Evolutionary conservation across 2,888 invertebrate species (phyloP), one percentile per base, ranked within the genome.

Genomic region (Hemaris fuciformis): DNA sequence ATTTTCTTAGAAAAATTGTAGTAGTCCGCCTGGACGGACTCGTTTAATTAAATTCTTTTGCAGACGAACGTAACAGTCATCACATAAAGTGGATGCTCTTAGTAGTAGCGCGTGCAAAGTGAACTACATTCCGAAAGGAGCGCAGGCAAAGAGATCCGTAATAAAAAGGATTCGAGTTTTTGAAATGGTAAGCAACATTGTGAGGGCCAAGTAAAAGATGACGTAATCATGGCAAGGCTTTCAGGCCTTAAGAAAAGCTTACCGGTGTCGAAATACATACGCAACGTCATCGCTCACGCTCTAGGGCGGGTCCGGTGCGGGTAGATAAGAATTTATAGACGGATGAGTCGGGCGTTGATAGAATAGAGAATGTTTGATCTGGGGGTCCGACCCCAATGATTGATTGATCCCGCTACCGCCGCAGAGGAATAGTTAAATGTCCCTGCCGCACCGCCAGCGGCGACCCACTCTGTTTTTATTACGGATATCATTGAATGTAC

Each of bases 241-340:
- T 72, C 64, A 68, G 66, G 66, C 65, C 66, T 71, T 61, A 57
- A 61, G 61, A 73, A 75, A 72, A 76, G 72, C 73, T 73, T 70
- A 69, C 69, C 74, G 79, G 73, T 77, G 75, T 78, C 75, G 75
- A 73, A 74, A 77, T 76, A 82, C 74, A 80, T 80, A 82, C 81
- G 85, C 86, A 77, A 77, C 80, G 84, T 88, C 87, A 88, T 88
- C 85, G 81, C 82, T 87, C 87, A 89, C 80, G 80, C 79, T 79
- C 80, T 73, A 71, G 78, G 79, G 76, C 74, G 76, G 79, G 79
- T 76, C 77, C 80, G 77, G 79, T 79, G 80, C 76, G 81, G 80
- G 74, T 74, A 84, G 87, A 88, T 88, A 88, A 88, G 85, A 86
- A 88, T 89, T 88, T 87, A 85, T 87, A 86, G 86, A 85, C 81